phyloP scores from a whole-genome alignment of 2,888 invertebrate species.

The Clistopyga incitator region DNA sequence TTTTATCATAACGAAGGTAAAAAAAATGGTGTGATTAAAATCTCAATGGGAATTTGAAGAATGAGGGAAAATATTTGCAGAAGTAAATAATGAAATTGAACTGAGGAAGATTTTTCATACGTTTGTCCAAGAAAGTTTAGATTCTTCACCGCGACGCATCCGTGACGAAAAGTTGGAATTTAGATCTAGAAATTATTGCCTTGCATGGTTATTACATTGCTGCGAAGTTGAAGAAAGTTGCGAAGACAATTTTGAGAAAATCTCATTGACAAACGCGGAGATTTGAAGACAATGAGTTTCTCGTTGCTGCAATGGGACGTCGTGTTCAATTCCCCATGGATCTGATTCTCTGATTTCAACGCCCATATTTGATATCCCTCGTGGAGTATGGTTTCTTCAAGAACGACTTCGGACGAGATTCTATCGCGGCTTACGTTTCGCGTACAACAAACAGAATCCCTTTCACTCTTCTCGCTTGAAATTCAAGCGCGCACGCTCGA shows the following conservation, averaged over 20 bases:
- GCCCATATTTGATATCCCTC: not conserved
- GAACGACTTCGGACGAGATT: not conserved
- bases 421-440: conserved; percentile 4
- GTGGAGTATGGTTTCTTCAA: conserved; percentile 1
- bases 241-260: not conserved
- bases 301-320: not conserved
- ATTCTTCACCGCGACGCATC: not conserved
- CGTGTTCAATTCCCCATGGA: not conserved
- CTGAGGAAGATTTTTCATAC: not conserved
- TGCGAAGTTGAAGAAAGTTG: conserved; percentile 1
- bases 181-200: not conserved
- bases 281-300: not conserved
- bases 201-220: not conserved
- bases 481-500: conserved; percentile 25
- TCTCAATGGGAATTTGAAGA: too few species aligned
- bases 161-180: not conserved
- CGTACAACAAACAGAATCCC: conserved; percentile 11
- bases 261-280: not conserved
- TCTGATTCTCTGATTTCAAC: not conserved
- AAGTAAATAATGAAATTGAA: too few species aligned
- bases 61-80: too few species aligned
- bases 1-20: too few species aligned
- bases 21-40: too few species aligned
- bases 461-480: conserved; percentile 57
- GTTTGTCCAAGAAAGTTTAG: not conserved